Base-by-base conservation (phyloP, 2,113 vertebrate species). In the Cettia cetti region DNA sequence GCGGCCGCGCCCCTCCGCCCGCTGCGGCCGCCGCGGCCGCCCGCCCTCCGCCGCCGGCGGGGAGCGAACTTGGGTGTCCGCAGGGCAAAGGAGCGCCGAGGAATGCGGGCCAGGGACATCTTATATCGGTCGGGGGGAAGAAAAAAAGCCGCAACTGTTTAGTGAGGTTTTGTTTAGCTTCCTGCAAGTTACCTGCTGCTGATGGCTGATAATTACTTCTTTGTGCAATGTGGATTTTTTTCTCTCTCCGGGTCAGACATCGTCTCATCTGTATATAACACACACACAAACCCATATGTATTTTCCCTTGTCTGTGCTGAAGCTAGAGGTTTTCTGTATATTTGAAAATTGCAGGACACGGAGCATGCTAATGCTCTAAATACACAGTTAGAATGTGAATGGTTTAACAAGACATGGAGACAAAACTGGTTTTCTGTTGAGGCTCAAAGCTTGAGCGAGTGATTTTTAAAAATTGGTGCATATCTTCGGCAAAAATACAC, bases 111-210 rank as follows among this genome's bases (percentile, higher is more conserved):
- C 19, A 6, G 37, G 61, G 47, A 17, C 14, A 0, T 23, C 65
- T 7, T 4, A 5, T 37, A 2, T 33, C 13, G 45, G 31, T 24
- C 22, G 28, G 45, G 76, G 66, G 30, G 54, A 23, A 24, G 21
- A 5, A 50, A 80, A 40, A 53, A 47, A 6, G 10, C 8, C 65
- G 2, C 33, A 83, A 37, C 31, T 93, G 59, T 82, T 74, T 0
- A 8, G 49, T 7, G 87, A 50, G 89, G 61, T 47, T 72, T 72
- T 45, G 63, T 37, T 80, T 13, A 16, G 77, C 78, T 82, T 76
- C 70, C 45, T 56, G 1, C 74, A 91, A 97, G 78, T 96, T 96
- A 61, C 81, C 84, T 56, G 83, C 89, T 75, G 81, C 77, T 85
- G 27, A 53, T 39, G 83, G 84, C 19, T 26, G 78, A 19, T 65